phyloP scores from a whole-genome alignment of 2,888 invertebrate genomes.

The Leucoma salicis region DNA sequence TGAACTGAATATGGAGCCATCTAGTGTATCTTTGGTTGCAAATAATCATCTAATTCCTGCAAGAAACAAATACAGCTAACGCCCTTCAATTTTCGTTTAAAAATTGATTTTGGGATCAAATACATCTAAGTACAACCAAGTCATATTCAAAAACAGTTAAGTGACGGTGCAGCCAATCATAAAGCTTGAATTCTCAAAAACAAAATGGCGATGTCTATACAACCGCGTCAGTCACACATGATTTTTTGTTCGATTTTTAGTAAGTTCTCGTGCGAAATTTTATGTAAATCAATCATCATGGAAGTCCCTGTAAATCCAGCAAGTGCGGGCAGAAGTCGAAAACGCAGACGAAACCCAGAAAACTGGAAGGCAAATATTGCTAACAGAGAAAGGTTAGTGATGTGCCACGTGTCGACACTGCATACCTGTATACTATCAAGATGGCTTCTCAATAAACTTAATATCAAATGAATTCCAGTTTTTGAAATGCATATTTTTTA shows the following conservation, averaged over 20 bases:
- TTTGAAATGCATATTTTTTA: too few species aligned
- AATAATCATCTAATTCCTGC: slow-evolving; percentile 1
- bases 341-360: slow-evolving; percentile 11
- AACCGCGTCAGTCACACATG: slow-evolving; percentile 5
- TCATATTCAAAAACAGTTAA: too few species aligned
- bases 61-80: background rate
- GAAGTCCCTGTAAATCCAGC: too few species aligned
- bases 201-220: slow-evolving; percentile 7
- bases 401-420: slow-evolving; percentile 5
- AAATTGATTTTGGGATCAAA: too few species aligned
- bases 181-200: slow-evolving; percentile 7
- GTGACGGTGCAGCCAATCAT: slow-evolving; percentile 3
- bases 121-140: too few species aligned
- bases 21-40: slow-evolving; percentile 7
- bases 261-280: background rate
- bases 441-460: too few species aligned
- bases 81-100: slow-evolving; percentile 1
- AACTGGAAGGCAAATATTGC: slow-evolving; percentile 14
- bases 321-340: background rate
- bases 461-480: too few species aligned
- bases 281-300: too few species aligned
- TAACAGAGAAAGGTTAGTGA: slow-evolving; percentile 15
- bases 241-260: slow-evolving; percentile 5
- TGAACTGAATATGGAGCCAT: slow-evolving; percentile 10
- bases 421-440: too few species aligned